phyloP scores from a whole-genome alignment of 2,888 invertebrate genomes.

The Scaptomyza parva region DNA sequence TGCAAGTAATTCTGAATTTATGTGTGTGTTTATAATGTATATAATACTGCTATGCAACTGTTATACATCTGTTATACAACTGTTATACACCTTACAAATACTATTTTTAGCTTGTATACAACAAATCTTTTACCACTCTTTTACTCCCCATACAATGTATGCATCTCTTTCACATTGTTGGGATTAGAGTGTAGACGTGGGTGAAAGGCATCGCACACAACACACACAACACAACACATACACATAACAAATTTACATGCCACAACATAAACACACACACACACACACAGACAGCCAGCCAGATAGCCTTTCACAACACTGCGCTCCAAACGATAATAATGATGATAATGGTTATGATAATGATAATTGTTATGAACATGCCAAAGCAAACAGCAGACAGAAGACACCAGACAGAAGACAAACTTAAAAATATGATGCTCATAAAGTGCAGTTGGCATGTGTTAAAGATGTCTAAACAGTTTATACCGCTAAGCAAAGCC shows the following conservation, averaged over 20 bases:
- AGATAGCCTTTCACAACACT: constrained; percentile 60
- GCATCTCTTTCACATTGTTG: constrained; percentile 6
- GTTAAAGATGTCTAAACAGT: constrained; percentile 66
- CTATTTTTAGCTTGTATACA: no score
- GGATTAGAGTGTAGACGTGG: constrained; percentile 38
- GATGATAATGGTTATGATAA: constrained; percentile 65
- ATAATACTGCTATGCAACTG: neutral
- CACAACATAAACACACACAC: neutral
- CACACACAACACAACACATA: constrained; percentile 3
- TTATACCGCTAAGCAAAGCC: constrained; percentile 63
- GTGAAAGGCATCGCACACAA: constrained; percentile 59
- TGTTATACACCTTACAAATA: constrained; percentile 12
- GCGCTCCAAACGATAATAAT: constrained; percentile 40
- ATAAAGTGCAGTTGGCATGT: constrained; percentile 73
- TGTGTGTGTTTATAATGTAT: no score
- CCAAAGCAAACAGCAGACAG: constrained; percentile 25
- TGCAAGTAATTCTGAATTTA: no score
- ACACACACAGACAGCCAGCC: constrained; percentile 13
- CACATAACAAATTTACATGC: constrained; percentile 43
- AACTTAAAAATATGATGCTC: constrained; percentile 57
- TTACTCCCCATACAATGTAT: no score
- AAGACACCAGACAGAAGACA: constrained; percentile 28
- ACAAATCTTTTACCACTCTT: no score
- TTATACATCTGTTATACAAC: constrained; percentile 8
- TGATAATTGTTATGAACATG: constrained; percentile 67